A percentile compares a stretch with the other conserved stretches of the same genome.
Conservation (phyloP, 2,113 vertebrate species). For the Tilapia sparmanii region DNA sequence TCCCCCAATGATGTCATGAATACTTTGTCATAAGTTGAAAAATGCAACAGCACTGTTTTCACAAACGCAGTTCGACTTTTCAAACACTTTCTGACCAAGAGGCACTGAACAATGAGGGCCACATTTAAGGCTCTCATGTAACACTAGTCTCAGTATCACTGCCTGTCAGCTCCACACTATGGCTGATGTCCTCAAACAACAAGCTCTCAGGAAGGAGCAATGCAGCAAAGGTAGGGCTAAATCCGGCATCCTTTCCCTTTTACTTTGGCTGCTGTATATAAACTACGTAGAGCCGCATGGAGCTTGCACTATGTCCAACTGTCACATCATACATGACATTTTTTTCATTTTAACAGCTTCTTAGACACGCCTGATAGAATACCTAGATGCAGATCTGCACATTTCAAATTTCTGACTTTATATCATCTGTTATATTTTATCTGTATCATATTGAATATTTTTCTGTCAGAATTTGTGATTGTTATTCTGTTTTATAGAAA, state of each 20-base stretch:
- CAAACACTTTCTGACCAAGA: background rate
- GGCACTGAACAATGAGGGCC: background rate
- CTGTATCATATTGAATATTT: background rate
- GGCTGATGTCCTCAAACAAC: background rate
- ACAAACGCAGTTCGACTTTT: rapidly evolving
- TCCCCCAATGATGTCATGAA: background rate
- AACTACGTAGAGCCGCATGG: background rate
- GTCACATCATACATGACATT: rapidly evolving
- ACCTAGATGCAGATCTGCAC: background rate
- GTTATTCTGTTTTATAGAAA: background rate
- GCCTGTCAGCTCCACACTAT: background rate
- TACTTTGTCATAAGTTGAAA: background rate
- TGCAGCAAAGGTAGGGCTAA: constrained; percentile 12
- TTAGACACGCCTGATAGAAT: background rate
- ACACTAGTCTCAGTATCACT: constrained; percentile 23
- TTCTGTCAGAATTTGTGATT: rapidly evolving
- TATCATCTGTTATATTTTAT: background rate
- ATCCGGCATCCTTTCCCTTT: background rate
- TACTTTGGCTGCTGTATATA: background rate
- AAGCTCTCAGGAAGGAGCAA: constrained; percentile 8
- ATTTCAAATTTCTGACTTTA: background rate
- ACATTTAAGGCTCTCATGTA: constrained; percentile 23
- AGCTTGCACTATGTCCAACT: rapidly evolving
- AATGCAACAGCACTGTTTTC: background rate
- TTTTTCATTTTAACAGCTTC: background rate